phyloP scores from a whole-genome alignment of 1,140 invertebrate genomes.

The Monomorium pharaonis region DNA sequence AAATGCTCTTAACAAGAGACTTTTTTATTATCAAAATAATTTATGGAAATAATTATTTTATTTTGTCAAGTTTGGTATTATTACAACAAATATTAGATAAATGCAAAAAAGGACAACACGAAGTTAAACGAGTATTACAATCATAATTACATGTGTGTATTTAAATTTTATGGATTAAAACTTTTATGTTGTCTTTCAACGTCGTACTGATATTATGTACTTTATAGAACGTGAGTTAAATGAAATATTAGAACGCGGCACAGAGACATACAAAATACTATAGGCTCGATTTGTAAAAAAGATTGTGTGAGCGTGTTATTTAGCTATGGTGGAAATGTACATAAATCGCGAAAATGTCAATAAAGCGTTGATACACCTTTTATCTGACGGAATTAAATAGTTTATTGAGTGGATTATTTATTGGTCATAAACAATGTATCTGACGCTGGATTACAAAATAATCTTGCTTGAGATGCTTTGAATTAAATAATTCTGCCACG shows the following conservation, averaged over 20 bases:
- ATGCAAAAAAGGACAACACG: not conserved
- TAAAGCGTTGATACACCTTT: conserved; percentile 69
- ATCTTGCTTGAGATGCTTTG: not conserved
- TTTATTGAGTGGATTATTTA: not conserved
- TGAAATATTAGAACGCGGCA: conserved; percentile 13
- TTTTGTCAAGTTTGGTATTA: not conserved
- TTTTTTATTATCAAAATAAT: not conserved
- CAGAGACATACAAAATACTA: conserved; percentile 14
- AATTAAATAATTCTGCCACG: not conserved
- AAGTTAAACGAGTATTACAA: not conserved
- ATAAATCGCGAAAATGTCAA: conserved; percentile 68
- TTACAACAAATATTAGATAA: not conserved
- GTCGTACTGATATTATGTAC: conserved; percentile 37
- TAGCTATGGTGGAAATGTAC: conserved; percentile 65
- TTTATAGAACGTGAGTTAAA: conserved; percentile 8
- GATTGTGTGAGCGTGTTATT: conserved; percentile 38
- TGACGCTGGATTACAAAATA: not conserved
- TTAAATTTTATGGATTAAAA: conserved; percentile 1
- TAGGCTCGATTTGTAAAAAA: conserved; percentile 52
- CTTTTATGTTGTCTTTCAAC: conserved; percentile 44
- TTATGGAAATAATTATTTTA: not conserved
- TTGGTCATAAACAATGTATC: not conserved
- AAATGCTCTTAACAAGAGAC: too few relatives aligned
- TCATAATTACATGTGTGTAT: not conserved
- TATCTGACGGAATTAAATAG: not conserved